Percentiles rank a stretch among this genome's conserved stretches.
These are phyloP conservation scores for Furcifer pardalis DNA, from an alignment of 2,797 vertebrate genomes.

Conservation along the genomic window DNA sequence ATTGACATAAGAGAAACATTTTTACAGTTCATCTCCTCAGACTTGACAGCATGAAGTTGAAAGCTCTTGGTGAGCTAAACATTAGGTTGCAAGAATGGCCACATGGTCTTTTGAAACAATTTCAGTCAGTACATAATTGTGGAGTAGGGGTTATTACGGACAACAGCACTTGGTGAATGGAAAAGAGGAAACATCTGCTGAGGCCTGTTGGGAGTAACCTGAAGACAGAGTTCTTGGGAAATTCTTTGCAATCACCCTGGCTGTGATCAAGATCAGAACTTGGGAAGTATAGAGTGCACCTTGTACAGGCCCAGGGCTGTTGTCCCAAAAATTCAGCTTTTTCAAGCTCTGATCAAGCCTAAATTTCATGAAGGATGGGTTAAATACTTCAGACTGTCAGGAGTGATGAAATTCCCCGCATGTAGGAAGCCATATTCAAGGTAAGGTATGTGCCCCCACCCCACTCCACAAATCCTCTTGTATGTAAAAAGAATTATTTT, in stretches of 20 bases:
- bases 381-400: neutral
- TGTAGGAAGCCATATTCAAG: neutral
- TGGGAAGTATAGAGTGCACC: too few relatives aligned
- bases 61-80: neutral
- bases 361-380: neutral
- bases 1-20: neutral
- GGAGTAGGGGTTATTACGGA: neutral
- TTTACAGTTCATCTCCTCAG: neutral
- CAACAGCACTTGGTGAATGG: neutral
- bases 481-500: neutral
- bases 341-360: neutral
- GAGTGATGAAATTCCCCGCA: neutral
- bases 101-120: neutral
- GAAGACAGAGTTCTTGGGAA: neutral
- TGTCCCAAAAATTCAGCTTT: too few relatives aligned
- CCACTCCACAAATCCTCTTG: neutral
- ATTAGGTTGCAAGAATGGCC: neutral
- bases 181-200: neutral
- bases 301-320: too few relatives aligned
- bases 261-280: neutral
- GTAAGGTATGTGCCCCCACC: neutral
- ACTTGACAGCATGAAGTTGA: neutral
- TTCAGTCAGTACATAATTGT: neutral
- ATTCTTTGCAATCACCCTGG: neutral
- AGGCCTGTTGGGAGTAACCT: neutral